These are phyloP conservation scores for Mystacides longicornis DNA, from an alignment of 2,888 invertebrate genomes.

Conservation along the genomic window DNA sequence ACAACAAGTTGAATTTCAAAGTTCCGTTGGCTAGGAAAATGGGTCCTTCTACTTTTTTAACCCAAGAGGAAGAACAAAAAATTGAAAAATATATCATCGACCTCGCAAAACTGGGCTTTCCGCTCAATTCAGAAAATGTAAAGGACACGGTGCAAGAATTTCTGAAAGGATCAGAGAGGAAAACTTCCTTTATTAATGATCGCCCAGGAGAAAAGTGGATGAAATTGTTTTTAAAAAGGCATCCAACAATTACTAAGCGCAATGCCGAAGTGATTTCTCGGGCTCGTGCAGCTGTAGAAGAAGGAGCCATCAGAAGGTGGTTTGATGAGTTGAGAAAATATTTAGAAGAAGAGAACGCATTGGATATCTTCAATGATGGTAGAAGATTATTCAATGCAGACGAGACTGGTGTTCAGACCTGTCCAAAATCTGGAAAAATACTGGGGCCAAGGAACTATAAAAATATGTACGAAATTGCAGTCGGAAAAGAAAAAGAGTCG, in stretches of 20 bases:
- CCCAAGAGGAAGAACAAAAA: not conserved
- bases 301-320: slow-evolving; percentile 27
- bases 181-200: not conserved
- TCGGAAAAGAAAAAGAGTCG: slow-evolving; percentile 23
- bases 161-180: not conserved
- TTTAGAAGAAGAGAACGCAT: slow-evolving; percentile 24
- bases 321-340: slow-evolving; percentile 25
- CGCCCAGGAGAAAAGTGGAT: not conserved
- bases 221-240: not conserved
- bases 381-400: slow-evolving; percentile 26
- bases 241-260: not conserved
- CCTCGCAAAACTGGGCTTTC: not conserved
- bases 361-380: slow-evolving; percentile 20
- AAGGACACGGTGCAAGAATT: not conserved
- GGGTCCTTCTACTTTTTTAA: slow-evolving; percentile 3
- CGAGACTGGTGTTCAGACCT: slow-evolving; percentile 25
- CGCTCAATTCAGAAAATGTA: not conserved
- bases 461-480: slow-evolving; percentile 25
- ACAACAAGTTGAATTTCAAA: not conserved
- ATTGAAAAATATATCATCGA: not conserved
- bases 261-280: too few species aligned
- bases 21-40: slow-evolving; percentile 1
- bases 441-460: slow-evolving; percentile 25
- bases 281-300: slow-evolving; percentile 28
- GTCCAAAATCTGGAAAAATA: slow-evolving; percentile 24